These are phyloP conservation scores for Saccostrea glomerata DNA, from an alignment of 1,140 invertebrate genomes.

Conservation along the genomic window DNA sequence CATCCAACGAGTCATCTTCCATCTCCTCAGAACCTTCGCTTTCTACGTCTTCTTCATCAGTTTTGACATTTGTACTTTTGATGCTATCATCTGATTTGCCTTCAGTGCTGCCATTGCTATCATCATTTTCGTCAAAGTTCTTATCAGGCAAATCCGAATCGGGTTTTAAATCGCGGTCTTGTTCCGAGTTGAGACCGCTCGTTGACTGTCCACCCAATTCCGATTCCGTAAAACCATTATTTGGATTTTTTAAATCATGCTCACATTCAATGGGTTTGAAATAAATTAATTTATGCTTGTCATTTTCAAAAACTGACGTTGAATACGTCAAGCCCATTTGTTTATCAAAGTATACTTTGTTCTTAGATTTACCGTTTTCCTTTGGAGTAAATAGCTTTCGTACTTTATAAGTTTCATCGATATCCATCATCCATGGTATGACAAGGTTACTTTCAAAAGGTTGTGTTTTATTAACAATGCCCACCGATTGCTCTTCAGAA, in stretches of 20 bases:
- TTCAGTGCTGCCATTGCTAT: background rate
- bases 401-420: background rate
- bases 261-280: background rate
- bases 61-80: background rate
- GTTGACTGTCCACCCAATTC: background rate
- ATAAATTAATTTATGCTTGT: background rate
- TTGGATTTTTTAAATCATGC: background rate
- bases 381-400: background rate
- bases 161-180: too few relatives aligned
- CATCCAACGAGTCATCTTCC: background rate
- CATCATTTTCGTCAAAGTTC: background rate
- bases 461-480: background rate
- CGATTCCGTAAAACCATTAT: background rate
- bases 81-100: background rate
- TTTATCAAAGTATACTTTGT: background rate
- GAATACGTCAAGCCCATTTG: background rate
- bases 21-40: background rate
- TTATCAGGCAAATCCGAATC: too few relatives aligned
- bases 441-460: background rate
- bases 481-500: background rate
- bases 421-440: background rate
- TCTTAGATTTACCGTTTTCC: background rate
- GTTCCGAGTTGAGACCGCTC: too few relatives aligned
- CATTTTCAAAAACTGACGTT: background rate
- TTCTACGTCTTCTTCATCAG: background rate